Conservation (phyloP, 1,140 invertebrate genomes). For the Nymphalis io region DNA sequence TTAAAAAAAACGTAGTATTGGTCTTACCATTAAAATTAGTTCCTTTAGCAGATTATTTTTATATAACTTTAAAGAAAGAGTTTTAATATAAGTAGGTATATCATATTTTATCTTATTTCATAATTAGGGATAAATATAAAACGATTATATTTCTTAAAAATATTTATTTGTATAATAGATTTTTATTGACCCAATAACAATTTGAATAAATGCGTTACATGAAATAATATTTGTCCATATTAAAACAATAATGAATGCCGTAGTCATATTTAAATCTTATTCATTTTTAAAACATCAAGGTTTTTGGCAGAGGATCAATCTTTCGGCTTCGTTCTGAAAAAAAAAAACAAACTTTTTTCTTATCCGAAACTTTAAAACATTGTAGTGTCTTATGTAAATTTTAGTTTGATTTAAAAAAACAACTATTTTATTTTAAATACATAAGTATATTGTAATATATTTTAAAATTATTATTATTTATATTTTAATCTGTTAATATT, state of each 20-base stretch:
- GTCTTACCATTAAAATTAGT: too few relatives aligned
- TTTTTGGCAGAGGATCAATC: constrained; percentile 64
- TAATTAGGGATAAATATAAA: neutral
- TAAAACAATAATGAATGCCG: constrained; percentile 1
- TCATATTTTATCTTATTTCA: neutral
- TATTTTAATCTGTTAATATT: too few relatives aligned
- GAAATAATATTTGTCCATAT: constrained; percentile 9
- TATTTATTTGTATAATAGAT: constrained; percentile 27
- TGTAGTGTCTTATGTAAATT: neutral
- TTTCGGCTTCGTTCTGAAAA: constrained; percentile 67
- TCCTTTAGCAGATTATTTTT: too few relatives aligned
- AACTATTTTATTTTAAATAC: too few relatives aligned
- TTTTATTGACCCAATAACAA: constrained; percentile 18
- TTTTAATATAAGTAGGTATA: too few relatives aligned
- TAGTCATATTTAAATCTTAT: constrained; percentile 2
- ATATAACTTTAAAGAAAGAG: too few relatives aligned
- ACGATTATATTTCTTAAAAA: constrained; percentile 17
- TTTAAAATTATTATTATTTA: too few relatives aligned
- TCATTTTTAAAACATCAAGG: constrained; percentile 37
- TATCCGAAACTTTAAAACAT: neutral
- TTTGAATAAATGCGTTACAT: constrained; percentile 8
- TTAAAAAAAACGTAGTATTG: too few relatives aligned
- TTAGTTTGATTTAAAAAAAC: too few relatives aligned
- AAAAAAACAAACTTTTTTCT: constrained; percentile 15
- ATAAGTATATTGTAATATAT: too few relatives aligned